Conservation (phyloP, 2,113 vertebrate genomes). For the Sylvilagus bachmani region DNA sequence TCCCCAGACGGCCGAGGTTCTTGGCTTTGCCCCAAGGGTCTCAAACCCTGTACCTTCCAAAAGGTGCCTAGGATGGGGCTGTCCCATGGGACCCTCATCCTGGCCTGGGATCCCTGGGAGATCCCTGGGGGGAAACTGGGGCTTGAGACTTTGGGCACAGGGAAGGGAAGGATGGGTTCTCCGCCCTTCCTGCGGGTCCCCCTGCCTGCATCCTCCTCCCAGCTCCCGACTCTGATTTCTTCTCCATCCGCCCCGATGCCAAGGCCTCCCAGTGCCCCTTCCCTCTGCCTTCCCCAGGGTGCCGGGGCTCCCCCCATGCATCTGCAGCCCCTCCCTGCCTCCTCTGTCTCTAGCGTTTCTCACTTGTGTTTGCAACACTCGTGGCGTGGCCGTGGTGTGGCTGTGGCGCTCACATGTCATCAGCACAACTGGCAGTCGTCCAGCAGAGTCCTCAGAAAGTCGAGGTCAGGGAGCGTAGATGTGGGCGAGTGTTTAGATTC, state of each 20-base stretch:
- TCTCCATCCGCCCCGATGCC: too few species aligned
- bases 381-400: neutral
- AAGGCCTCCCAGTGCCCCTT: neutral
- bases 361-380: neutral
- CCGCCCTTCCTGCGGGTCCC: neutral
- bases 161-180: neutral
- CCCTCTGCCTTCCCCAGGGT: too few species aligned
- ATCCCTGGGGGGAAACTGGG: neutral
- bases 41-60: neutral
- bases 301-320: neutral
- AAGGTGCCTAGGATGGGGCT: neutral
- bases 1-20: neutral
- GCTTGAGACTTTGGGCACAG: too few species aligned
- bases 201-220: neutral
- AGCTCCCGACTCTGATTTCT: neutral
- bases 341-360: neutral
- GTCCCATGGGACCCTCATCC: neutral
- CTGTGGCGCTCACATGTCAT: conserved; percentile 12
- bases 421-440: neutral
- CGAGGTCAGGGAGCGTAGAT: neutral
- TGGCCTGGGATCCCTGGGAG: neutral
- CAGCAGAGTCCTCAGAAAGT: neutral
- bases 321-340: neutral
- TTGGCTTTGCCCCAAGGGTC: neutral
- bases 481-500: neutral